These are phyloP conservation scores for Temnothorax curvispinosus DNA, from an alignment of 1,140 invertebrate species.

Conservation along the genomic window DNA sequence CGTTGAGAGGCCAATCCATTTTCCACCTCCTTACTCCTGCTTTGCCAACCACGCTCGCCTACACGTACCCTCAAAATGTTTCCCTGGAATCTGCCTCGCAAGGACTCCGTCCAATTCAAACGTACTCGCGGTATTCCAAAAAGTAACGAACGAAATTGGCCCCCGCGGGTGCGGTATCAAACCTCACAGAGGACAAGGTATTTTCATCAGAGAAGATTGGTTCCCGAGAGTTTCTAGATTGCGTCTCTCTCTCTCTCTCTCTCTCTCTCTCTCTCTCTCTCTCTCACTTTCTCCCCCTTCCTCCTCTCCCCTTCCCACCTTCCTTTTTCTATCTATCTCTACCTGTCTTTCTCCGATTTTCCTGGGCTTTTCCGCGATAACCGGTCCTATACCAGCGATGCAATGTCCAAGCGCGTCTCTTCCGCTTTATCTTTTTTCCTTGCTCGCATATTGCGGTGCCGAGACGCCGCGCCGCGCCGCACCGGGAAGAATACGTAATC, in stretches of 20 bases:
- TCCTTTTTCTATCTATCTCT: neutral
- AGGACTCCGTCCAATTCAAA: conserved; percentile 62
- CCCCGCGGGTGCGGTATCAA: conserved; percentile 59
- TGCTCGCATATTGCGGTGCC: conserved; percentile 26
- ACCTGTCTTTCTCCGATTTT: neutral
- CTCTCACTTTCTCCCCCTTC: conserved; percentile 41
- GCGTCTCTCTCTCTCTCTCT: conserved; percentile 68
- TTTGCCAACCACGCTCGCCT: conserved; percentile 22
- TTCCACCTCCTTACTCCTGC: neutral
- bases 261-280: conserved; percentile 60
- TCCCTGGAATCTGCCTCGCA: conserved; percentile 42
- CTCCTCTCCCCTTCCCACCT: neutral
- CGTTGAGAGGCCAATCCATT: conserved; percentile 27
- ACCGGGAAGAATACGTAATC: conserved; percentile 1
- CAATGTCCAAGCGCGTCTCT: conserved; percentile 55
- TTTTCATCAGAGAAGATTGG: conserved; percentile 80
- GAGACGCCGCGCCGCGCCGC: neutral
- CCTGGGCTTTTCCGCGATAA: conserved; percentile 36
- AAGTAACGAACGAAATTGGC: conserved; percentile 71
- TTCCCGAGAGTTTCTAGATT: conserved; percentile 78
- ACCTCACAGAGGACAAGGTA: conserved; percentile 71
- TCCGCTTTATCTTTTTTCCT: conserved; percentile 31
- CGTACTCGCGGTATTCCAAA: conserved; percentile 70
- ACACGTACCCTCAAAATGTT: conserved; percentile 50
- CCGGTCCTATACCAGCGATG: conserved; percentile 38